phyloP scores from a whole-genome alignment of 2,797 vertebrate species.

The Hapalemur alaotrensis region DNA sequence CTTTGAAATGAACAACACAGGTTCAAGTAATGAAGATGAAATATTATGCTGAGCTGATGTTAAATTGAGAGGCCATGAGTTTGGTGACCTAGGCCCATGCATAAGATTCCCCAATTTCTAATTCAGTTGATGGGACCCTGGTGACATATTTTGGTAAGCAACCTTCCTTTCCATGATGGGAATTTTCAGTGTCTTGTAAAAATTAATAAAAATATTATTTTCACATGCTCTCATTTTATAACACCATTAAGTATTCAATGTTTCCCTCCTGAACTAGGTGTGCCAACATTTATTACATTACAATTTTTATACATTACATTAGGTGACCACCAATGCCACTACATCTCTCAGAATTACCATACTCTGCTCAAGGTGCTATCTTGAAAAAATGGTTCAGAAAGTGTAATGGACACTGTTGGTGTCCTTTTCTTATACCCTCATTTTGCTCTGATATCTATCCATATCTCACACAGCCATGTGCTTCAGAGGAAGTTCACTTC shows the following conservation, averaged over 20 bases:
- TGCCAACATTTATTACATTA: not conserved
- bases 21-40: not conserved
- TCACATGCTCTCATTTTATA: not conserved
- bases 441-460: not conserved
- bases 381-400: slow-evolving; percentile 20
- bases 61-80: not conserved
- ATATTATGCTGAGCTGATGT: not conserved
- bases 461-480: not conserved
- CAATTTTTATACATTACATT: not conserved
- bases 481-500: not conserved
- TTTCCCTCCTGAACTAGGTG: not conserved
- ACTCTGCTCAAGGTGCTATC: not conserved
- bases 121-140: not conserved
- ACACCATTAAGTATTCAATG: not conserved
- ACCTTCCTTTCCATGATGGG: not conserved
- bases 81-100: not conserved
- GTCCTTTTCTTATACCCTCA: not conserved
- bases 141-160: not conserved
- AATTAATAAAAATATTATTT: slow-evolving; percentile 22
- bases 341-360: not conserved
- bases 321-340: not conserved
- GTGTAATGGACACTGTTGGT: not conserved
- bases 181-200: not conserved
- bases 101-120: not conserved
- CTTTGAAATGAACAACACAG: not conserved